Conservation (phyloP, 2,113 vertebrate species). For the Caranx ignobilis region DNA sequence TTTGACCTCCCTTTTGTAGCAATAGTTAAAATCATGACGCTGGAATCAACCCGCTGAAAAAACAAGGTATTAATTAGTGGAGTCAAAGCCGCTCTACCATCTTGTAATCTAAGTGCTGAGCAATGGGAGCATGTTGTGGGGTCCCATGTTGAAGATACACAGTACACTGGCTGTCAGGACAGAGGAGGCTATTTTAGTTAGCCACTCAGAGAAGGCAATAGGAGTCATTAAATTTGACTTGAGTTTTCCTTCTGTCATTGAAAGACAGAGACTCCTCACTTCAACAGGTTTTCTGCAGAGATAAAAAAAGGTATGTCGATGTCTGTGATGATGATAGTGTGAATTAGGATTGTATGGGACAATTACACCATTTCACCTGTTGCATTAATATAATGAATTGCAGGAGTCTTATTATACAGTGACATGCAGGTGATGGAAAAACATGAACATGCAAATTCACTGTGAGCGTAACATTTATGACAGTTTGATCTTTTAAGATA, state of each 20-base stretch:
- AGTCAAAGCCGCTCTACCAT: not conserved
- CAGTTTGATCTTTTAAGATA: not conserved
- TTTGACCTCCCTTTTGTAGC: not conserved
- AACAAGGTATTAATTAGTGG: not conserved
- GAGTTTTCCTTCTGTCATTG: conserved; percentile 54
- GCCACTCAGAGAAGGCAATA: conserved; percentile 74
- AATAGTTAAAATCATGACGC: not conserved
- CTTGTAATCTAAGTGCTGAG: conserved; percentile 32
- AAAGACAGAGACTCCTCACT: conserved; percentile 51
- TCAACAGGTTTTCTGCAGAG: conserved; percentile 51
- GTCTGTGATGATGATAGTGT: conserved; percentile 2
- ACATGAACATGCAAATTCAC: not conserved
- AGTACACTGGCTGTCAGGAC: conserved; percentile 52
- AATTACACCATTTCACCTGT: not conserved
- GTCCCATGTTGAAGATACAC: conserved; percentile 30
- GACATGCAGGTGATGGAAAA: not conserved
- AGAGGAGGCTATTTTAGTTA: conserved; percentile 78
- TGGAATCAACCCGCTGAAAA: not conserved
- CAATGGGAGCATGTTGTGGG: conserved; percentile 16
- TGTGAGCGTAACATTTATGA: not conserved
- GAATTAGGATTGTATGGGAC: not conserved
- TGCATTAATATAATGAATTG: not conserved
- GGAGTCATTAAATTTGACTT: conserved; percentile 57
- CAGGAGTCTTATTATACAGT: not conserved
- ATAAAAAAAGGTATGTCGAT: conserved; percentile 69